Evolutionary conservation across 2,113 vertebrate genomes (phyloP), one percentile per base, ranked within the genome.

Genomic region (Lepus europaeus): DNA sequence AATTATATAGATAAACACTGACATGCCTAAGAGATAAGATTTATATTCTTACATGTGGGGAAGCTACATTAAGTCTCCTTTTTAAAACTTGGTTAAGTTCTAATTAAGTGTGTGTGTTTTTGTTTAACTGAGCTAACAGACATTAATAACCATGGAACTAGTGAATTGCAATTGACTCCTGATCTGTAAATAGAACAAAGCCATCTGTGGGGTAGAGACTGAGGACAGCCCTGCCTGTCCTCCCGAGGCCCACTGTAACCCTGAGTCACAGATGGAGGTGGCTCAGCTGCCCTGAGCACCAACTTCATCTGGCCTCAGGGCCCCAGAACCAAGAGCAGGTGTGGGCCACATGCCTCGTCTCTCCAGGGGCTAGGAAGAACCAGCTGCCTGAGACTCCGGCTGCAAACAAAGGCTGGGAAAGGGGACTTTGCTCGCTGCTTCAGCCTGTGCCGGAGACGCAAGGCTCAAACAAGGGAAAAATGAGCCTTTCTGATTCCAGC

Each of bases 301-400:
- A 89, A 11, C 78, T 31, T 95, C 66, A 84, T 87, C 82, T 77
- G 73, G 72, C 86, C 91, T 95, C 87, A 25, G 83, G 59, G 77
- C 31, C 49, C n/a, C 79, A 63, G 87, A 66, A 74, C 76, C 83
- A 92, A 73, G 87, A 93, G 93, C 93, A 95, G 95, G 97, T 97
- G 96, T 83, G 70, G 25, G 82, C 49, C 90, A 64, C 93, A 61
- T 2, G 66, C 53, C 53, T 87, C 9, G n/a, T 78, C 79, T 84
- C 91, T 45, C 19, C 1, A 19, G 93, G 53, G 86, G 53, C 36
- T 39, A 68, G 45, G 59, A 89, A 56, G 73, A 89, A 19, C 56
- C 56, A 59, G 61, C 29, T 27, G 31, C 82, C 39, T 5, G 53
- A 94, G 88, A 72, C 31, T 27, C 36, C 16, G 2, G 29, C 7